Evolutionary conservation across 2,113 vertebrate genomes (phyloP).

Genomic region (Sander lucioperca): DNA sequence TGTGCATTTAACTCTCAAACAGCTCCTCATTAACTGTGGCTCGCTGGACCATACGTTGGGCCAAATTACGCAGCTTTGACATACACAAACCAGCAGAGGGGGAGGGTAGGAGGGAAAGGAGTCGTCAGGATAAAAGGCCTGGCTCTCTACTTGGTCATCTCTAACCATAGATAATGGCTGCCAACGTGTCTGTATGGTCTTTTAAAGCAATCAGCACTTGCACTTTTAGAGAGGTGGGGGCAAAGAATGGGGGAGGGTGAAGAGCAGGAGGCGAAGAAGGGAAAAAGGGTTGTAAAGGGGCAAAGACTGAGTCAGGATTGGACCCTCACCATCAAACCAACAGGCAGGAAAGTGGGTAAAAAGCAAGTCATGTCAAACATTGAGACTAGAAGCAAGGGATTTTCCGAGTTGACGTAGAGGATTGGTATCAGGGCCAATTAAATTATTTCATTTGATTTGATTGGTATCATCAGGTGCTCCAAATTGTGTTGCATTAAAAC

Average conservation of each 20-base stretch:
- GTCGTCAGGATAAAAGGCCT: slow-evolving; percentile 74
- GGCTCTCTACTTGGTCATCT: slow-evolving; percentile 70
- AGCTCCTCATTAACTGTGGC: slow-evolving; percentile 80
- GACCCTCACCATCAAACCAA: slow-evolving; percentile 45
- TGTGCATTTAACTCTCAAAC: slow-evolving; percentile 82
- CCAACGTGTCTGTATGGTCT: slow-evolving; percentile 73
- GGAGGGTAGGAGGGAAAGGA: slow-evolving; percentile 27
- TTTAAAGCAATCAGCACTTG: slow-evolving; percentile 81
- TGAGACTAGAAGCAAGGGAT: not conserved
- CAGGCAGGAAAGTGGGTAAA: slow-evolving; percentile 32
- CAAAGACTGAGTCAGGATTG: slow-evolving; percentile 66
- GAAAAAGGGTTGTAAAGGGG: slow-evolving; percentile 32
- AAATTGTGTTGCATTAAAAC: not conserved
- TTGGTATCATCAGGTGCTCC: not conserved
- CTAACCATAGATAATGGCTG: slow-evolving; percentile 79
- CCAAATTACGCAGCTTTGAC: slow-evolving; percentile 80
- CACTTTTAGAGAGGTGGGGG: slow-evolving; percentile 64
- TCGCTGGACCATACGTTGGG: slow-evolving; percentile 80
- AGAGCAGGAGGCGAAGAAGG: slow-evolving; percentile 30
- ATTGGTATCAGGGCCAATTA: not conserved
- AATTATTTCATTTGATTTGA: slow-evolving; percentile 21
- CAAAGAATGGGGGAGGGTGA: slow-evolving; percentile 23
- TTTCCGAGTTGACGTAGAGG: not conserved
- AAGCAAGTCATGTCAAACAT: slow-evolving; percentile 8
- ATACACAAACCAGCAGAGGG: slow-evolving; percentile 80